A percentile compares a stretch with the other conserved stretches of the same genome.
Evolutionary conservation across 1,140 invertebrate genomes (phyloP).

Genomic region (Drosophila insularis): DNA sequence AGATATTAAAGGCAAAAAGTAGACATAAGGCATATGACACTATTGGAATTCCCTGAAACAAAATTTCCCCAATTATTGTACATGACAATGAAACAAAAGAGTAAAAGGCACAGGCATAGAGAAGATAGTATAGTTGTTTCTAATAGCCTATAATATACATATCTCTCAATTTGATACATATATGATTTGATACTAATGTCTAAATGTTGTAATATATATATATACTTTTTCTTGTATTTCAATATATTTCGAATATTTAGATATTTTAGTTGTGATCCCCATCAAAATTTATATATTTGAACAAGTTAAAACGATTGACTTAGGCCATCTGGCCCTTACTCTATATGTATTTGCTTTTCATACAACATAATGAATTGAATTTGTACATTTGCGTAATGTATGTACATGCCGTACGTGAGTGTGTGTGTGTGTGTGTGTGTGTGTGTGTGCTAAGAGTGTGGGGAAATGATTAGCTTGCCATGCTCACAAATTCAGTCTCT

Average conservation of each 20-base stretch:
- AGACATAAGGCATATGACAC: conserved; percentile 1
- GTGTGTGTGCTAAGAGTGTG: neutral
- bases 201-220: no score
- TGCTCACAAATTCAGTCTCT: conserved; percentile 21
- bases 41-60: neutral
- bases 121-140: no score
- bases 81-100: no score
- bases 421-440: conserved; percentile 4
- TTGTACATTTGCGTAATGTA: conserved; percentile 69
- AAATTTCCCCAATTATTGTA: no score
- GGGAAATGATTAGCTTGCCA: conserved; percentile 49
- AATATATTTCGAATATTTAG: no score
- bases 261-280: no score
- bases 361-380: conserved; percentile 59
- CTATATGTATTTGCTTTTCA: neutral
- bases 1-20: neutral
- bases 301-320: neutral
- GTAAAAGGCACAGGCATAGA: no score
- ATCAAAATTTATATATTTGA: no score
- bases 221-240: no score
- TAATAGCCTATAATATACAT: no score
- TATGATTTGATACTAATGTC: no score
- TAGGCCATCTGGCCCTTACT: neutral
- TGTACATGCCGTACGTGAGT: neutral
- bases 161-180: no score